Evolutionary conservation across 2,888 invertebrate genomes (phyloP).

Genomic region (Pristionchus entomophagus): DNA sequence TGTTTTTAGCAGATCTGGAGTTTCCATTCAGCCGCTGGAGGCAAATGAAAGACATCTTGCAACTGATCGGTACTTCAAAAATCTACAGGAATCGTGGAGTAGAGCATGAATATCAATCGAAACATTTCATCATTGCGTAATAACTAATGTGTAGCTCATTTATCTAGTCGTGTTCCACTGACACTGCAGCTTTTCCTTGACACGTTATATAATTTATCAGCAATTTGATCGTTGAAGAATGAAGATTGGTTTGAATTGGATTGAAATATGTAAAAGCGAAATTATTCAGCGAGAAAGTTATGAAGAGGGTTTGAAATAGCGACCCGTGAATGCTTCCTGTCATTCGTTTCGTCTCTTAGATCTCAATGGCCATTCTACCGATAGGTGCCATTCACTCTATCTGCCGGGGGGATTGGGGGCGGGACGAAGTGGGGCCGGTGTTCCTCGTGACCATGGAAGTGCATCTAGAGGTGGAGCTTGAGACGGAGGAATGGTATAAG

Average conservation of each 20-base stretch:
- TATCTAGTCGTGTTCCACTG: too few relatives aligned
- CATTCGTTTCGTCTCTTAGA: neutral
- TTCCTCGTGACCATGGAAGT: neutral
- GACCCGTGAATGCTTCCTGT: slow-evolving; percentile 13
- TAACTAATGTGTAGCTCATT: too few relatives aligned
- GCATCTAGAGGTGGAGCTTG: neutral
- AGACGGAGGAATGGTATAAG: neutral
- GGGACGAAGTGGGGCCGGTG: neutral
- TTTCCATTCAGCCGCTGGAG: too few relatives aligned
- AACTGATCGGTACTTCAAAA: too few relatives aligned
- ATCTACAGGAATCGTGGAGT: too few relatives aligned
- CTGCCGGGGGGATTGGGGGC: neutral
- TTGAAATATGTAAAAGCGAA: neutral
- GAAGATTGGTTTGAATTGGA: neutral
- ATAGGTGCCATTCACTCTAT: neutral
- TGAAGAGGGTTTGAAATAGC: neutral
- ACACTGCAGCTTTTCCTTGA: too few relatives aligned
- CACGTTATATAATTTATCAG: too few relatives aligned
- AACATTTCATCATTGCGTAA: too few relatives aligned
- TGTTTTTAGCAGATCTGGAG: too few relatives aligned
- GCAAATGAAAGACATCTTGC: too few relatives aligned
- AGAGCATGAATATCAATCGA: too few relatives aligned
- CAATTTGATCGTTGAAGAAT: too few relatives aligned
- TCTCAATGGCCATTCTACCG: neutral
- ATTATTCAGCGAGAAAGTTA: neutral